Base-by-base conservation (phyloP, 2,888 invertebrate species). In the Drosophila nr. perissopoda region DNA sequence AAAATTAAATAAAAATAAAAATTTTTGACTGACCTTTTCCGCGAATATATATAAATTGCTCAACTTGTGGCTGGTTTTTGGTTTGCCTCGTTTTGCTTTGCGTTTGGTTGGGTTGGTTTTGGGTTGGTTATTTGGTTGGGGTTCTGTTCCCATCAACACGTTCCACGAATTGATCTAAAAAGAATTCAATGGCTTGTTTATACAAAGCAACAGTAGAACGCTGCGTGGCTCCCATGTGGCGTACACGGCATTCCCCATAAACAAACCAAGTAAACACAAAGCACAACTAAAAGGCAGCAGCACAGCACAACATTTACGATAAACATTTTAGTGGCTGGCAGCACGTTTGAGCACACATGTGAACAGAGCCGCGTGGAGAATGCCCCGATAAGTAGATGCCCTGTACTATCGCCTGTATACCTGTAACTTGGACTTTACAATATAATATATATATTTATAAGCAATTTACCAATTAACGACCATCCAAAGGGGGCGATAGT, bases 251-350 rank as follows among this genome's bases (percentile, higher is more conserved):
- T 76, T 71, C 68, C 49, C 58, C 78, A 76, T 76, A 81, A 81
- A 81, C 78, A 81, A 72, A 31, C 64, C 40, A 58, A 57, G 42
- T 48, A 51, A 70, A 71, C 63, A 61, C 61, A 65, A 62, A 76
- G 54, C 62, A 69, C 69, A 75, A 60, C 79, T 54, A 52, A 73
- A 72, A 76, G 38, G 57, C 79, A 53, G 57, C 79, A 53, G 29
- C 72, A 27, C 53, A 38, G 11, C 36, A 18, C 11, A 78, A 83
- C 71, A 81, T 83, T 83, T 70, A 89, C 87, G 81, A 88, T 83
- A 89, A 87, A 89, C 89, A 84, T 83, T 73, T 77, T 78, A 46
- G 78, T 63, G 81, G 61, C 75, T 33, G 56, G n/a, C 69, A 73
- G 70, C 64, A 72, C 73, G 71, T 79, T 64, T 56, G 42, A 7